These are phyloP conservation scores for Phenacoccus solenopsis DNA, from an alignment of 1,140 invertebrate species.

Conservation along the genomic window DNA sequence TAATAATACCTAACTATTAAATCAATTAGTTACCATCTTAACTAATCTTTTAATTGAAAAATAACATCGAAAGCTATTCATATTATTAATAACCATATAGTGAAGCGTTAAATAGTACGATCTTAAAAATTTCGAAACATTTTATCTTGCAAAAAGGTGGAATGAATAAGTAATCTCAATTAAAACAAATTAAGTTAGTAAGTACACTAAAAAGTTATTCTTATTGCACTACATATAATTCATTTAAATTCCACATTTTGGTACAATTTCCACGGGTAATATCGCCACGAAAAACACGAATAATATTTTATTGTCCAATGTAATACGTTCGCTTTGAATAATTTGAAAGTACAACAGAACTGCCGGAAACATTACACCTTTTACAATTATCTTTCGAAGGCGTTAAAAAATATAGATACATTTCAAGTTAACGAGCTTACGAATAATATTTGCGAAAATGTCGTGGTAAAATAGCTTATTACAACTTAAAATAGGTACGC, in stretches of 20 bases:
- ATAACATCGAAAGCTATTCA: neutral
- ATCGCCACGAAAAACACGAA: too few relatives aligned
- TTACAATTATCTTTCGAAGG: neutral
- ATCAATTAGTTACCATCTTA: neutral
- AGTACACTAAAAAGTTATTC: too few relatives aligned
- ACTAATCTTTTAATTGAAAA: neutral
- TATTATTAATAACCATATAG: neutral
- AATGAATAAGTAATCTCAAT: neutral
- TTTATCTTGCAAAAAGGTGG: neutral
- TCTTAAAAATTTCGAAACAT: neutral
- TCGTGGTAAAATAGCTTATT: slow-evolving; percentile 4
- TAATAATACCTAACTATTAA: slow-evolving; percentile 11
- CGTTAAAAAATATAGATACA: neutral
- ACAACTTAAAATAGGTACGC: neutral
- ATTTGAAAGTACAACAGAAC: too few relatives aligned
- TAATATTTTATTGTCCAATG: too few relatives aligned
- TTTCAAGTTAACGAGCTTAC: neutral
- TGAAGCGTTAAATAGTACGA: neutral
- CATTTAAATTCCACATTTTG: too few relatives aligned
- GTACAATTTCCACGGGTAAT: too few relatives aligned
- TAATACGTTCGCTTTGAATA: too few relatives aligned
- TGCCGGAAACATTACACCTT: too few relatives aligned
- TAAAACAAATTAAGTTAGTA: neutral
- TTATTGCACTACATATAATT: too few relatives aligned
- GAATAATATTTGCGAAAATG: neutral